Evolutionary conservation across 2,888 invertebrate species (phyloP).

Genomic region (Patella ulyssiponensis): DNA sequence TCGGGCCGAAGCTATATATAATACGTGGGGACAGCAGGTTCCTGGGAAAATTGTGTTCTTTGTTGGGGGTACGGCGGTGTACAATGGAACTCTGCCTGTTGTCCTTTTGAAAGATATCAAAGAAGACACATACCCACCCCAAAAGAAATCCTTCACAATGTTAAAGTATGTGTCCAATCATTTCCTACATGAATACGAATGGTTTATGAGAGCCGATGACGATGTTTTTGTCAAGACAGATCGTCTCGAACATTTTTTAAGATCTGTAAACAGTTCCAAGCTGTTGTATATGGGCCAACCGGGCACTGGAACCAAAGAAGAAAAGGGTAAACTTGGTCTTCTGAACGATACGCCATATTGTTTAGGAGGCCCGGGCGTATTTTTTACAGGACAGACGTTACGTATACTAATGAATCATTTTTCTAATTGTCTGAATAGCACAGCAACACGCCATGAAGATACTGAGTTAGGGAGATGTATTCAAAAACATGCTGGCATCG

Average conservation of each 20-base stretch:
- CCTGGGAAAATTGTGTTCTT: slow-evolving; percentile 92
- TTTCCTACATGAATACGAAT: slow-evolving; percentile 81
- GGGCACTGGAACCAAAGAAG: slow-evolving; percentile 76
- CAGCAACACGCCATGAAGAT: slow-evolving; percentile 96
- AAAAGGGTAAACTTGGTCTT: slow-evolving; percentile 88
- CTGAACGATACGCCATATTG: slow-evolving; percentile 87
- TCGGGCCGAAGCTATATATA: slow-evolving; percentile 89
- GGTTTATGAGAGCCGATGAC: slow-evolving; percentile 97
- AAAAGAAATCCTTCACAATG: slow-evolving; percentile 97
- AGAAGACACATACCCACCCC: slow-evolving; percentile 97
- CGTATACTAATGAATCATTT: slow-evolving; percentile 85
- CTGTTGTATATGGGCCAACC: slow-evolving; percentile 83
- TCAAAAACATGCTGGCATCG: slow-evolving; percentile 89
- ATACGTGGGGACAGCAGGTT: slow-evolving; percentile 91
- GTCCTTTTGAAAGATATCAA: slow-evolving; percentile 79
- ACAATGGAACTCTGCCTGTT: slow-evolving; percentile 85
- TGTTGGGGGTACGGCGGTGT: slow-evolving; percentile 74
- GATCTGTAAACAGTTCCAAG: slow-evolving; percentile 88
- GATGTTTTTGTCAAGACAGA: slow-evolving; percentile 94
- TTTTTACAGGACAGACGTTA: slow-evolving; percentile 89
- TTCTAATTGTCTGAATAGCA: slow-evolving; percentile 87
- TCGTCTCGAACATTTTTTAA: slow-evolving; percentile 83
- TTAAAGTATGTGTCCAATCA: slow-evolving; percentile 88
- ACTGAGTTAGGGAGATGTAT: slow-evolving; percentile 97
- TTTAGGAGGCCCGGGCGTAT: slow-evolving; percentile 98